Percentiles rank a stretch among this genome's conserved stretches.
phyloP scores from a whole-genome alignment of 2,113 vertebrate species.

The Chionis minor region DNA sequence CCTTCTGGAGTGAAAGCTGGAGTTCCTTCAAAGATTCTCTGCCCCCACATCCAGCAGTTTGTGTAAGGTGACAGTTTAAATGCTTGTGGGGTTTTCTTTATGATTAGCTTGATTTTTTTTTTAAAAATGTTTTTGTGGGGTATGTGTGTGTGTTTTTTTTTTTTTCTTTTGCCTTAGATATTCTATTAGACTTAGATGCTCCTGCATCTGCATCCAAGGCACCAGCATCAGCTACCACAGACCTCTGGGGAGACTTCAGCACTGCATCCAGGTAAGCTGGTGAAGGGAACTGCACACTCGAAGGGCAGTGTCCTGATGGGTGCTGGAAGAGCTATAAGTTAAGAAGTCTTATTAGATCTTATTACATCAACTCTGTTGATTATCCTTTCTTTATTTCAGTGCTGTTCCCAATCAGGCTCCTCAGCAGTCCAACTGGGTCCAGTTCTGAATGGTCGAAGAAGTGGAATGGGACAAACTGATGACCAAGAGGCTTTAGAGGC shows the following conservation, averaged over 20 bases:
- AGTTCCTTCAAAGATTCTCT: neutral
- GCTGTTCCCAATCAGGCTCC: constrained; percentile 77
- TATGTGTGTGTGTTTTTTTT: too few species aligned
- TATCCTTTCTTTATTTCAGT: constrained; percentile 61
- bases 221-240: constrained; percentile 67
- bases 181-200: constrained; percentile 79
- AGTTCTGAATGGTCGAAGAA: constrained; percentile 79
- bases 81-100: neutral
- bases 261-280: constrained; percentile 84
- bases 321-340: neutral
- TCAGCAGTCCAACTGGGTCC: constrained; percentile 88
- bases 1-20: neutral
- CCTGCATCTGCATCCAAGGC: constrained; percentile 63
- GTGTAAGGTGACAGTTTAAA: neutral
- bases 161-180: constrained; percentile 47
- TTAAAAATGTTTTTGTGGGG: too few species aligned
- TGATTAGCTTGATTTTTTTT: neutral
- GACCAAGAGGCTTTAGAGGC: constrained; percentile 59
- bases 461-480: constrained; percentile 48
- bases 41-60: neutral
- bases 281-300: neutral
- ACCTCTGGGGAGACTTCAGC: constrained; percentile 94
- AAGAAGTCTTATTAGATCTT: neutral
- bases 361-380: constrained; percentile 13
- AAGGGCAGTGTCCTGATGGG: neutral